Base-by-base conservation (phyloP, 2,888 invertebrate species). In the Drosophila anceps region DNA sequence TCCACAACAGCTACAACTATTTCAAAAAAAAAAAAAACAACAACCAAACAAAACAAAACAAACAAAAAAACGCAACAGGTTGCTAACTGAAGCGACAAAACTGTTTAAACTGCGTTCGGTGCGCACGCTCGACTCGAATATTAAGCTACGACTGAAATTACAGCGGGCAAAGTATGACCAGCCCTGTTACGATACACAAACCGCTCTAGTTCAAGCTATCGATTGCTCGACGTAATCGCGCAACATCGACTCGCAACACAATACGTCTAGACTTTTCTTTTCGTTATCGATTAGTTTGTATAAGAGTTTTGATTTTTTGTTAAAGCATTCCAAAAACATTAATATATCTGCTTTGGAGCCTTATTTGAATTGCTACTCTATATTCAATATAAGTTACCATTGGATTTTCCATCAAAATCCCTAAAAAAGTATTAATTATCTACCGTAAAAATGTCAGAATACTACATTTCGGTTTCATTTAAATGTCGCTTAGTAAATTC, bases 51-150 rank as follows among this genome's bases (percentile, higher is more conserved):
- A 79, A 78, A 77, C 58, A 62, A 59, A 53, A 55, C 67, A 59
- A 53, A 55, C 67, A 61, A 61, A 76, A 69, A 64, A 76, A 54
- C 61, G 63, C 79, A 77, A 78, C 78, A 77, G 74, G 79, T 77
- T 78, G 60, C 59, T 51, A 46, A 57, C 69, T 53, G 48, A 48
- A 41, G 57, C 44, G 60, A 24, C 27, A 58, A 13, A 29, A 39
- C 37, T 24, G 24, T 53, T 48, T 39, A 55, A 48, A 50, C n/a
- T 55, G 51, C 69, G 64, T 59, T 13, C 15, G 27, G 0, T 69
- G 51, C 79, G 65, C 79, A 74, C 76, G 69, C 80, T 69, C 76
- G 48, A 62, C 59, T 76, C 65, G 75, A 55, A 59, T 62, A 54
- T 69, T 69, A 50, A 44, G 63, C 64, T 59, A 79, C 75, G 79